Evolutionary conservation across 64 coral and sea anemone genomes (phyloP), one percentile per base, ranked within the genome.

Genomic region (Actinia tenebrosa): DNA sequence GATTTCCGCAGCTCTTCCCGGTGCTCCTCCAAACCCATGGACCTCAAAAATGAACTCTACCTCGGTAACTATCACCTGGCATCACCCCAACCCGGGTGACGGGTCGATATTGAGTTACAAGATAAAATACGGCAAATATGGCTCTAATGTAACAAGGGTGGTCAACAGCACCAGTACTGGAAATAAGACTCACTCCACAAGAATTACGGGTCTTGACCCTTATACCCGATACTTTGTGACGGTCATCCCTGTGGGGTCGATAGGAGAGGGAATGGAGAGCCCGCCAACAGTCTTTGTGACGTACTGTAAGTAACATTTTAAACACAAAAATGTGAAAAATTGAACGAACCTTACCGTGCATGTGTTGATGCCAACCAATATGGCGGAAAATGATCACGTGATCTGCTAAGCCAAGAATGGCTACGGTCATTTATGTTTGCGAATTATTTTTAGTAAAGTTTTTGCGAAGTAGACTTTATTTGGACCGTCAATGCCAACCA

Each of bases 61-160:
- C 16, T 81, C 79, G 5, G 43, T 81, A 20, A 81, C 43, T 1
- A 47, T 81, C 44, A 81, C 43, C 1, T 81, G 79, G 79, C 5
- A 27, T 54, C 14, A 16, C 16, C 79, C 79, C 5, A 42, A 81
- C 44, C 79, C 79, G 10, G 79, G 79, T 81, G 79, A 81, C 13
- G 79, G 79, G 3, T 81, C 79, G 17, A 81, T 81, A 45, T 23
- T 45, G 43, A 81, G 22, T 81, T 81, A 81, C 14, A 81, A 18
- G 11, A 37, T 81, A 37, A 45, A 54, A 45, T 81, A 81, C 52
- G 43, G 44, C 7, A 23, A 69, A 69, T 69, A 69, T 25, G n/a
- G 64, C 18, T n/a, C 20, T 23, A 69, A 69, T n/a, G 4, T 69
- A n/a, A 69, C 64, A 20, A 9, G 64, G 22, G 23, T 69, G 10